Conservation (phyloP, 1,140 invertebrate genomes). For the Druon quercuslanigerum region DNA sequence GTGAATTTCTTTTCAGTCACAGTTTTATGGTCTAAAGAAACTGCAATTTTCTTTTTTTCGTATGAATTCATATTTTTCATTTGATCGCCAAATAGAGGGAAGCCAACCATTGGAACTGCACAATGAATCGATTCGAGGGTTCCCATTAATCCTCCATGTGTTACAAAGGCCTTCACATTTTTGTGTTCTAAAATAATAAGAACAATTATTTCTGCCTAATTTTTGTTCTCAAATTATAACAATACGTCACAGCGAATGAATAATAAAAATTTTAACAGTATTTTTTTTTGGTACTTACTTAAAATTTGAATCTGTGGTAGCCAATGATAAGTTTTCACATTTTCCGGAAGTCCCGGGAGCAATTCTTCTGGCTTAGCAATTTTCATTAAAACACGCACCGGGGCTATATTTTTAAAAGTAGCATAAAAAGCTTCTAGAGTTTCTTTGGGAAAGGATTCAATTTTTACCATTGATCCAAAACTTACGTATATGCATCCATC, state of each 20-base stretch:
- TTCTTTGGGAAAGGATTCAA: conserved; percentile 74
- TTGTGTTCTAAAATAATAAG: conserved; percentile 78
- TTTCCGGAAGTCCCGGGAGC: conserved; percentile 74
- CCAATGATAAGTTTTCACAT: conserved; percentile 80
- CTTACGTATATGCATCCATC: conserved; percentile 84
- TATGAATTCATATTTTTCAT: conserved; percentile 74
- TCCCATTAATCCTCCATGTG: conserved; percentile 83
- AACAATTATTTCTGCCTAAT: too few relatives aligned
- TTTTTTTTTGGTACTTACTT: conserved; percentile 42
- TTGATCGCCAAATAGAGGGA: conserved; percentile 83
- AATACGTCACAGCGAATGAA: conserved; percentile 47
- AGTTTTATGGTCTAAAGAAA: conserved; percentile 60
- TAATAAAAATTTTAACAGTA: conserved; percentile 30
- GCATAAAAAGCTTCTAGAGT: conserved; percentile 53
- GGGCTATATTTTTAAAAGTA: conserved; percentile 58
- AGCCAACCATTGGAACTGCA: conserved; percentile 83
- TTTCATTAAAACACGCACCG: conserved; percentile 60
- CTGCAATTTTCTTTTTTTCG: conserved; percentile 47
- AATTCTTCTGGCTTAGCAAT: conserved; percentile 61
- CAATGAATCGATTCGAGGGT: conserved; percentile 83
- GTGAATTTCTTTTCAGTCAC: conserved; percentile 63
- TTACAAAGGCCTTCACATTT: conserved; percentile 81
- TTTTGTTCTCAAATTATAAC: too few relatives aligned
- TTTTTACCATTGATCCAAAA: conserved; percentile 83
- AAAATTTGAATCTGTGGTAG: conserved; percentile 78